Evolutionary conservation across 92 coral and sea anemone species (phyloP), one percentile per base, ranked within the genome.

Genomic region (Heliopora coerulea): DNA sequence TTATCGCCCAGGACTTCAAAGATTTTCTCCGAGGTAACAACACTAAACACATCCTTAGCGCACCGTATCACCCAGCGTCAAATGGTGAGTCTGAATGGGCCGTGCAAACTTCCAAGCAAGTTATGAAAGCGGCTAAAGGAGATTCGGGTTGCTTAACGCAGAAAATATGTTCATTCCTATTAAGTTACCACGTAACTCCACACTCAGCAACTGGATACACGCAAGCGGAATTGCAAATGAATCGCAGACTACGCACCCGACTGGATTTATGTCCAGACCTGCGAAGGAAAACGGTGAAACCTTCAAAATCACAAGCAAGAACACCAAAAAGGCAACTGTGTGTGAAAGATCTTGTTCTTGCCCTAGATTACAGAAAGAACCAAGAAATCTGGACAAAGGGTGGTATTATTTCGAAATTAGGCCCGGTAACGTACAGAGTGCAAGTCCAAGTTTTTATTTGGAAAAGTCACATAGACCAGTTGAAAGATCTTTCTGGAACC

Each of bases 361-460:
- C 78, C 52, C 78, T 41, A 31, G 66, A 68, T 13, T 59, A 34
- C 27, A 74, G 79, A 26, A 83, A 76, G 50, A 86, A 81, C n/a
- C n/a, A n/a, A n/a, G n/a, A n/a, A n/a, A n/a, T n/a, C 62, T 82
- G 81, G 86, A 33, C 81, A 80, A 80, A 15, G 28, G 83, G 87
- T 54, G 65, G 30, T 12, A 63, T 79, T 9, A 60, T 75, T 19
- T 72, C 61, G 64, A 80, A 78, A 8, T 74, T 82, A 37, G 78
- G 86, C 20, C 50, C 79, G 8, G 68, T 82, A 18, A 79, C 79
- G 59, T 82, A 78, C 49, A 52, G 82, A n/a, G 84, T 73, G 54
- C 31, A 58, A 24, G 76, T 63, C 41, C 24, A n/a, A 48, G 87
- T 81, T 14, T 50, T 29, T 15, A 6, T 73, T 60, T 80, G 83